These are phyloP conservation scores for Smutsia gigantea DNA, from an alignment of 2,797 vertebrate genomes.

Conservation along the genomic window DNA sequence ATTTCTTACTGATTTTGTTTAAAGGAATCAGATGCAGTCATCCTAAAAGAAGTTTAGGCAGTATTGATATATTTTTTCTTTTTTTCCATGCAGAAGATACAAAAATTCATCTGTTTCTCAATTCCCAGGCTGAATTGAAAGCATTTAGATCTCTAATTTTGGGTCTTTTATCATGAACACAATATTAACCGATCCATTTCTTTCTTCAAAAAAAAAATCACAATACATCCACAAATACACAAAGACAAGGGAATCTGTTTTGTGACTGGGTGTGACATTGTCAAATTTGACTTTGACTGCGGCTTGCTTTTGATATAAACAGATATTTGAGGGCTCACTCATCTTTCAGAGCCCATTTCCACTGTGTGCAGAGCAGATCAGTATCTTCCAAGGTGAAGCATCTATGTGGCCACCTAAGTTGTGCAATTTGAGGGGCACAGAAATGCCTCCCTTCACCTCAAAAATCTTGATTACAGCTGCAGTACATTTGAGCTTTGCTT, in stretches of 20 bases:
- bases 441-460: not conserved
- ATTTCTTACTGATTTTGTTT: slow-evolving; percentile 70
- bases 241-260: not conserved
- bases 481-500: not conserved
- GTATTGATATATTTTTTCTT: slow-evolving; percentile 24
- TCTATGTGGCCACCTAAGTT: not conserved
- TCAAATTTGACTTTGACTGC: slow-evolving; percentile 36
- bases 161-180: not conserved
- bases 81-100: not conserved
- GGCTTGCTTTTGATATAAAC: slow-evolving; percentile 15
- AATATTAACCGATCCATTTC: not conserved
- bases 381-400: not conserved
- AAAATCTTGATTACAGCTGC: not conserved
- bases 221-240: not conserved
- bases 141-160: slow-evolving; percentile 27
- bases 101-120: slow-evolving; percentile 46
- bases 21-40: slow-evolving; percentile 70
- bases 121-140: slow-evolving; percentile 34
- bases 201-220: not conserved
- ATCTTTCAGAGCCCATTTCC: not conserved
- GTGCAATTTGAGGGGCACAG: not conserved
- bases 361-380: not conserved
- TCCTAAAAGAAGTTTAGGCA: slow-evolving; percentile 66
- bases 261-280: not conserved
- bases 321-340: not conserved